phyloP scores from a whole-genome alignment of 2,888 invertebrate species.

The Mesorhabditis belari region DNA sequence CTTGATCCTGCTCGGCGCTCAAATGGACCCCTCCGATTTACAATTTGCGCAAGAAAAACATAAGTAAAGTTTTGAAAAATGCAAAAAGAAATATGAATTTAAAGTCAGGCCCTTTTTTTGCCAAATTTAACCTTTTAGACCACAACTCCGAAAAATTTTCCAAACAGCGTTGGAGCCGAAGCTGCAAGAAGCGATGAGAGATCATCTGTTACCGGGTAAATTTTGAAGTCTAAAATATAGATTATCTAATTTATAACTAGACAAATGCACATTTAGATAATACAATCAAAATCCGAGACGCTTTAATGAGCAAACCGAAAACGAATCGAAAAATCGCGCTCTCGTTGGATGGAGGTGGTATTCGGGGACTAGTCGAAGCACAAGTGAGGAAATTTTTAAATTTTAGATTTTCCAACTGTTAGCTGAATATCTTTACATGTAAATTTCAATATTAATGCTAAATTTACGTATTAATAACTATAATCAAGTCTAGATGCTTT shows the following conservation, averaged over 20 bases:
- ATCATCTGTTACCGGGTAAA: neutral
- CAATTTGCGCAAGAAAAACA: no score
- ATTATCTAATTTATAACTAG: neutral
- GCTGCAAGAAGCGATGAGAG: neutral
- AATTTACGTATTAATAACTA: neutral
- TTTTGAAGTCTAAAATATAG: slow-evolving; percentile 11
- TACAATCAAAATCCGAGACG: neutral
- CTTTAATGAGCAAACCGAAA: neutral
- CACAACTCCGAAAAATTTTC: neutral
- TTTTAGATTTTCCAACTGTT: slow-evolving; percentile 59
- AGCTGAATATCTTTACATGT: slow-evolving; percentile 70
- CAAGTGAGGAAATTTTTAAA: slow-evolving; percentile 17
- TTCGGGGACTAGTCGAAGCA: slow-evolving; percentile 39
- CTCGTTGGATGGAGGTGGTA: slow-evolving; percentile 43
- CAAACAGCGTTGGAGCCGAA: neutral
- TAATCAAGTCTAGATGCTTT: slow-evolving; percentile 22
- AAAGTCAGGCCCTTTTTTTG: slow-evolving; percentile 8
- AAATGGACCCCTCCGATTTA: no score
- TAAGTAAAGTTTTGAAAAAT: no score
- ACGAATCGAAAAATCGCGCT: neutral
- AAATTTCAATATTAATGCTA: neutral
- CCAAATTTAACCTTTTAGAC: slow-evolving; percentile 18
- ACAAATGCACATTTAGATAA: neutral
- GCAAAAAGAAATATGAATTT: no score
- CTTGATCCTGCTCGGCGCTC: no score